Evolutionary conservation across 2,113 vertebrate genomes (phyloP).

Genomic region (Ginglymostoma cirratum): DNA sequence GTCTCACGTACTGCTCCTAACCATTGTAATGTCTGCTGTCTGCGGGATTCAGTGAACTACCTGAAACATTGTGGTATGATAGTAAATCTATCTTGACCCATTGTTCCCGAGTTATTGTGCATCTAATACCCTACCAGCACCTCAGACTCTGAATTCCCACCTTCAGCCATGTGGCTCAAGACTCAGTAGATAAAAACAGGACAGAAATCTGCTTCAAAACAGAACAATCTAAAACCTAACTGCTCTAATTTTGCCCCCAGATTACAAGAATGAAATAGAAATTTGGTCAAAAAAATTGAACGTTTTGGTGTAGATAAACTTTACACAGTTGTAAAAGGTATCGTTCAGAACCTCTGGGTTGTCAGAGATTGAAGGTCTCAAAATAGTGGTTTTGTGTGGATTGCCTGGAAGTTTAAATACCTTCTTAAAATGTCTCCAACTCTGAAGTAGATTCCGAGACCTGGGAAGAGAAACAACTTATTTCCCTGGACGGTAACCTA

Average conservation of each 20-base stretch:
- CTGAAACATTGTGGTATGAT: background rate
- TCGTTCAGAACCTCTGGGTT: too few relatives aligned
- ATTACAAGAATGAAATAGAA: background rate
- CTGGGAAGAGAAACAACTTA: too few relatives aligned
- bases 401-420: too few relatives aligned
- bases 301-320: background rate
- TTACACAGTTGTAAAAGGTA: background rate
- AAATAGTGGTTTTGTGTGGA: too few relatives aligned
- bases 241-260: background rate
- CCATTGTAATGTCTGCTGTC: too few relatives aligned
- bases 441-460: too few relatives aligned
- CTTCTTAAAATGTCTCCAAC: too few relatives aligned
- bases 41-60: too few relatives aligned
- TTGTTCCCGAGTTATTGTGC: background rate
- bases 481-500: too few relatives aligned
- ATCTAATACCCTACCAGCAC: background rate
- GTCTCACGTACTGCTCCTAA: background rate
- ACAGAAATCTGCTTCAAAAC: background rate
- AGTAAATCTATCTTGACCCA: background rate
- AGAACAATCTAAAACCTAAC: background rate
- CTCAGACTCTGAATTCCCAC: background rate
- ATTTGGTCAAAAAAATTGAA: background rate
- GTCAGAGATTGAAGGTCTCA: too few relatives aligned
- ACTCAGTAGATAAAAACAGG: background rate
- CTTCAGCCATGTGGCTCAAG: background rate